Base-by-base conservation (phyloP, 2,888 invertebrate genomes). In the Drosophila anomalata region DNA sequence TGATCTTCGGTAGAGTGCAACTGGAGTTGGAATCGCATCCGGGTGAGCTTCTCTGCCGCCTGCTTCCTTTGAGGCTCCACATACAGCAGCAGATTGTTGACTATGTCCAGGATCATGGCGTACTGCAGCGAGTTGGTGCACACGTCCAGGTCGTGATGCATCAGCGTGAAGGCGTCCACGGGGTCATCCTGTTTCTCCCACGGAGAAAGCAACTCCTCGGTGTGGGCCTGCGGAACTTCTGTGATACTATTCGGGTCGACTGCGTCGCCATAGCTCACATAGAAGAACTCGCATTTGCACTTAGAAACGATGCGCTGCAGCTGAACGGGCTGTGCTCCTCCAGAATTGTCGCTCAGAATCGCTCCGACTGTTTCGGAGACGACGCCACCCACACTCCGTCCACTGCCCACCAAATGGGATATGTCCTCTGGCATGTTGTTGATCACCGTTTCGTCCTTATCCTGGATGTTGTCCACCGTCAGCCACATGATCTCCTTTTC, bases 121-220 rank as follows among this genome's bases (percentile, higher is more conserved):
- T 99, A 99, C 94, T 98, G 94, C 76, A 97, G 90, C 0, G 98
- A 97, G 93, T 98, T 99, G 44, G 98, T 98, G 93, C 97, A 98
- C n/a, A 98, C 98, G 90, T 99, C 98, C 36, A 99, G 93, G 92
- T 99, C 99, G 90, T 99, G 97, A 93, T 99, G 99, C 95, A 99
- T 98, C 52, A 99, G 93, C 0, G 98, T 99, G 91, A 99, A 98
- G 2, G 98, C 97, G 93, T 99, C 99, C 48, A 98, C 97, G 1
- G 98, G 97, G 69, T 96, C 96, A 82, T 96, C 96, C 76, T 95
- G 94, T 67, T 95, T 94, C 86, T 96, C 96, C 95, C 97, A 97
- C 1, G 95, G 94, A 41, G 95, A 95, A 2, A 94, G 93, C 1
- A 94, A 93, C 76, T 95, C 95, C 84, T 95, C 95, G 0, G 93